phyloP scores from a whole-genome alignment of 2,888 invertebrate genomes.

The Camponotus fellah region DNA sequence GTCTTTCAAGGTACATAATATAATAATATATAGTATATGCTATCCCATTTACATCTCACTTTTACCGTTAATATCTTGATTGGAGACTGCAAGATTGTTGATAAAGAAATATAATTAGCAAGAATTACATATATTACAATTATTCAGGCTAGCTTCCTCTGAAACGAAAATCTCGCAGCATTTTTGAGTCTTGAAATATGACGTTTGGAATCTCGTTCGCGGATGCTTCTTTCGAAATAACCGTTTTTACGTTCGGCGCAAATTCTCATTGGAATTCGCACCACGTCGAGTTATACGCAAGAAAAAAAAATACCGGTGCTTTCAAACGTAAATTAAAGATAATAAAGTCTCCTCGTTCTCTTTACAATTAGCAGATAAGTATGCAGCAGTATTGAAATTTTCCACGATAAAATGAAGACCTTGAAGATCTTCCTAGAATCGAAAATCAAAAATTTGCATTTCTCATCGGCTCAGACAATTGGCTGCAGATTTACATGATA shows the following conservation, averaged over 20 bases:
- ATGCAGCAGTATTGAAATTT: neutral
- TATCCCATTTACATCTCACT: neutral
- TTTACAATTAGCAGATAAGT: slow-evolving; percentile 25
- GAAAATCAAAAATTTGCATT: neutral
- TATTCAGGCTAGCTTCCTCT: slow-evolving; percentile 40
- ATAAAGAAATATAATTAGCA: neutral
- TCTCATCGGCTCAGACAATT: too few species aligned
- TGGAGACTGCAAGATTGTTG: neutral
- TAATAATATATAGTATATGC: neutral
- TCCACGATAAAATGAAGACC: neutral
- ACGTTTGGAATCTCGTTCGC: neutral
- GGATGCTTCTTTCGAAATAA: neutral
- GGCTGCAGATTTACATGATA: neutral
- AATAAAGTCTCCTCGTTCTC: neutral
- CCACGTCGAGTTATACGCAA: neutral
- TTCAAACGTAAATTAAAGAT: slow-evolving; percentile 21
- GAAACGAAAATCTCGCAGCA: slow-evolving; percentile 18
- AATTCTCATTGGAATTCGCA: slow-evolving; percentile 14
- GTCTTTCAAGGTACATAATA: neutral
- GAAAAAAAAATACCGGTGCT: slow-evolving; percentile 5
- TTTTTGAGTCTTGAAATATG: neutral
- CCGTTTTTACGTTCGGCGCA: neutral
- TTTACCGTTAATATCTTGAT: neutral
- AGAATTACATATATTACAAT: neutral
- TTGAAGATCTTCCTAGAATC: neutral